Percentiles rank a stretch among this genome's conserved stretches.
Conservation (phyloP, 2,797 vertebrate genomes). For the Limnodromus scolopaceus region DNA sequence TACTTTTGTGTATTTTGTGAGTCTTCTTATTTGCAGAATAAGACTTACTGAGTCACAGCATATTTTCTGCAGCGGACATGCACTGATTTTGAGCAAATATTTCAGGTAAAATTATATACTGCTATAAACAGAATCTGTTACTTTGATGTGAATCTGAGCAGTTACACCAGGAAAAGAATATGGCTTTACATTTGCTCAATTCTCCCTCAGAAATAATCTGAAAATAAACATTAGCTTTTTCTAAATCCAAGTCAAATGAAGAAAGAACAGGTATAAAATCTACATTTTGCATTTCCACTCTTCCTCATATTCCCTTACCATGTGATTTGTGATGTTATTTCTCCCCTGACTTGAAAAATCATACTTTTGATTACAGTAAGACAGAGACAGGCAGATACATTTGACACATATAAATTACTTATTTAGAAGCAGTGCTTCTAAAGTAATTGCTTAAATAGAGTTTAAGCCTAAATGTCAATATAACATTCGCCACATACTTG, state of each 20-base stretch:
- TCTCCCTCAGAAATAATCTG: constrained; percentile 17
- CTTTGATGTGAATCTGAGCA: not conserved
- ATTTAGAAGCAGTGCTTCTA: constrained; percentile 1
- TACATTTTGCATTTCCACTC: not conserved
- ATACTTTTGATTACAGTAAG: constrained; percentile 14
- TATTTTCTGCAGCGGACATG: not conserved
- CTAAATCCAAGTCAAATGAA: constrained; percentile 6
- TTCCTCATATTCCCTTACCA: not conserved
- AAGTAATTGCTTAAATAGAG: constrained; percentile 40
- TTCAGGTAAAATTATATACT: not conserved
- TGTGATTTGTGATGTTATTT: not conserved
- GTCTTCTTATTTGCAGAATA: not conserved
- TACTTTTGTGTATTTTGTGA: not conserved
- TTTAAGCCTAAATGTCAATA: constrained; percentile 20
- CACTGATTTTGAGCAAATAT: constrained; percentile 28
- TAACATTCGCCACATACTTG: constrained; percentile 16
- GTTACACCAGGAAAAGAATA: not conserved
- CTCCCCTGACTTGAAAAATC: not conserved
- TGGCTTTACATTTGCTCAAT: not conserved
- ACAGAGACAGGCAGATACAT: not conserved
- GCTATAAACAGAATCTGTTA: constrained; percentile 8
- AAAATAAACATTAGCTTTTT: constrained; percentile 39
- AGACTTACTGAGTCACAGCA: not conserved
- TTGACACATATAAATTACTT: constrained; percentile 46
- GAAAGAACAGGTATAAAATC: constrained; percentile 2